Conservation (phyloP, 2,113 vertebrate genomes). For the Aphyosemion australe region DNA sequence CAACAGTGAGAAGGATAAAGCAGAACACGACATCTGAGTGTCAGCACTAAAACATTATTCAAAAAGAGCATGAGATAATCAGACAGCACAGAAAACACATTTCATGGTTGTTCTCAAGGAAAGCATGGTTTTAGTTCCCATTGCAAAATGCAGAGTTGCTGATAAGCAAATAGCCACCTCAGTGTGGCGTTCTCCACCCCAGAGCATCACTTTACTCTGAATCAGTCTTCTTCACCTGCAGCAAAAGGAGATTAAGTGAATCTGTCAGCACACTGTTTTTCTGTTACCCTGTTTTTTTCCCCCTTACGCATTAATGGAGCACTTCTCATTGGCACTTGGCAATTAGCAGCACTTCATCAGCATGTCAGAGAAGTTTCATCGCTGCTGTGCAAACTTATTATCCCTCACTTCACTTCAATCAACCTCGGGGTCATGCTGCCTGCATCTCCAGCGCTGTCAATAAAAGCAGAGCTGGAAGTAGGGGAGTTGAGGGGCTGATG, state of each 20-base stretch:
- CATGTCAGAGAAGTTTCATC: slow-evolving; percentile 52
- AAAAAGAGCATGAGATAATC: slow-evolving; percentile 47
- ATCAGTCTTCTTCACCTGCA: slow-evolving; percentile 15
- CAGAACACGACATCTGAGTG: slow-evolving; percentile 31
- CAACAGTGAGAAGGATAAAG: slow-evolving; percentile 21
- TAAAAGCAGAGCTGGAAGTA: slow-evolving; percentile 30
- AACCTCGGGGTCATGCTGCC: slow-evolving; percentile 46
- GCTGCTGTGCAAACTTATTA: slow-evolving; percentile 58
- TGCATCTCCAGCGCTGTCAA: slow-evolving; percentile 42
- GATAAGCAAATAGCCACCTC: slow-evolving; percentile 36
- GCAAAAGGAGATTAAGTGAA: slow-evolving; percentile 27
- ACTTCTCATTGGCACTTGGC: slow-evolving; percentile 61
- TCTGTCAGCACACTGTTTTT: slow-evolving; percentile 34
- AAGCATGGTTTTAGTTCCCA: slow-evolving; percentile 58
- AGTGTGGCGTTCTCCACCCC: slow-evolving; percentile 6
- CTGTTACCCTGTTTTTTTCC: neutral
- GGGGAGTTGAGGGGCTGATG: slow-evolving; percentile 29
- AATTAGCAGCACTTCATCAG: slow-evolving; percentile 71
- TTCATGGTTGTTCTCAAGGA: slow-evolving; percentile 70
- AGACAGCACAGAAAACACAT: slow-evolving; percentile 44
- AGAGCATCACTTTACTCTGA: slow-evolving; percentile 18
- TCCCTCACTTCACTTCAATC: slow-evolving; percentile 63
- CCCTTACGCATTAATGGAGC: slow-evolving; percentile 47
- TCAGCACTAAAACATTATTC: slow-evolving; percentile 46
- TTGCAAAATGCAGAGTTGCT: slow-evolving; percentile 19